These are phyloP conservation scores for Metaphire vulgaris DNA, from an alignment of 1,140 invertebrate species.

Conservation along the genomic window DNA sequence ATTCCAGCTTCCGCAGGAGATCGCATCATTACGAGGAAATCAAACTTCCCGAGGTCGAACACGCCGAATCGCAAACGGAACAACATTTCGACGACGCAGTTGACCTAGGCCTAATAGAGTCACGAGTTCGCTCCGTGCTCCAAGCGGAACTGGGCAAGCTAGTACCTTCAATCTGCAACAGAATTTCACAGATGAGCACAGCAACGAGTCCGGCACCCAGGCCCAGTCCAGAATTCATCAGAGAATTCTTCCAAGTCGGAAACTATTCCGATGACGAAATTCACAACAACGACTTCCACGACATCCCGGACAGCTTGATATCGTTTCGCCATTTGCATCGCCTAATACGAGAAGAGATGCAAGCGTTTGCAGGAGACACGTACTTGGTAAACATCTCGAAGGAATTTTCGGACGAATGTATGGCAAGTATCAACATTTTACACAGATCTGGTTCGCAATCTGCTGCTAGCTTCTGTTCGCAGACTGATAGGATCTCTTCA, in stretches of 20 bases:
- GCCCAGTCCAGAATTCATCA: not conserved
- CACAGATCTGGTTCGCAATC: too few species aligned
- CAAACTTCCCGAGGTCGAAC: not conserved
- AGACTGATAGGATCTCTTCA: too few species aligned
- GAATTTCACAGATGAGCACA: too few species aligned
- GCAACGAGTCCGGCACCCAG: too few species aligned
- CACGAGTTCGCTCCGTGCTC: not conserved
- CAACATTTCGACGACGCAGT: not conserved
- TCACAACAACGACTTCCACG: not conserved
- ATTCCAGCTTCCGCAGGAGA: too few species aligned
- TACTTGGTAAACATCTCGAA: too few species aligned
- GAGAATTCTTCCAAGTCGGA: not conserved
- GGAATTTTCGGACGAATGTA: too few species aligned
- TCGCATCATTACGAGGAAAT: not conserved
- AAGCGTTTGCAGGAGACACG: not conserved
- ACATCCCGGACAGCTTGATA: not conserved
- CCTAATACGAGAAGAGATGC: not conserved
- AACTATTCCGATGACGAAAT: not conserved
- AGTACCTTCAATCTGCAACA: too few species aligned
- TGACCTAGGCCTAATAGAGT: too few species aligned
- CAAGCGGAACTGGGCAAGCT: not conserved
- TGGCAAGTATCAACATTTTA: too few species aligned
- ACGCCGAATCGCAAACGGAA: not conserved
- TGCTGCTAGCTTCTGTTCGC: too few species aligned
- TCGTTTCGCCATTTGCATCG: not conserved